Base-by-base conservation (phyloP, 2,888 invertebrate genomes). In the Epiblema foenella region DNA sequence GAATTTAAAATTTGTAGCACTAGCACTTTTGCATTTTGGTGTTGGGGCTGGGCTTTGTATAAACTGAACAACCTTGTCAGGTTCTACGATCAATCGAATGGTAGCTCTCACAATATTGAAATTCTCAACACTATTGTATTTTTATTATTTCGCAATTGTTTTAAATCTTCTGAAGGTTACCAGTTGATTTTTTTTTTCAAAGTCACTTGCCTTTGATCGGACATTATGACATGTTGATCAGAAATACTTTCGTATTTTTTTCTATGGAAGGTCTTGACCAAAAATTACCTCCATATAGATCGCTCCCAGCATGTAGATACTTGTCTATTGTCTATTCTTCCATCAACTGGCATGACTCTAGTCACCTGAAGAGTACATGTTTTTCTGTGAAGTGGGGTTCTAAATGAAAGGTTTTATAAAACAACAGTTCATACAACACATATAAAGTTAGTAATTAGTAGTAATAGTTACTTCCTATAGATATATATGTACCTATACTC, bases 21-120 rank as follows among this genome's bases (percentile, higher is more conserved):
- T 83, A 83, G 88, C 89, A 89, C 88, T 85, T 82, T 83, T 81
- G 83, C 83, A 86, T 83, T 78, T 78, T 85, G 89, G 89, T 89
- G 89, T 84, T 74, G 89, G 89, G 87, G 87, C 87, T 87, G 89
- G 87, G 87, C 87, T 87, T 87, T 76, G 69, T 75, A 73, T 71
- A 75, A 74, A 67, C 68, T 67, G 65, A 66, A 64, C 29, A 49
- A 52, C 54, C 33, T 56, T 46, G 46, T 65, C 42, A 42, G 18
- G 18, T 42, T 33, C 18, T 64, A n/a, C 51, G 8, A 33, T 33
- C 51, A 57, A 20, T 15, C 8, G 18, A 39, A 54, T 65, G 69
- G 58, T 64, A 58, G 58, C 64, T 69, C 65, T 59, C 52, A 52
- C 57, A 52, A 52, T 4, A 5, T 11, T 56, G 5, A 7, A 8